Conservation (phyloP, 2,113 vertebrate species). For the Puma concolor region DNA sequence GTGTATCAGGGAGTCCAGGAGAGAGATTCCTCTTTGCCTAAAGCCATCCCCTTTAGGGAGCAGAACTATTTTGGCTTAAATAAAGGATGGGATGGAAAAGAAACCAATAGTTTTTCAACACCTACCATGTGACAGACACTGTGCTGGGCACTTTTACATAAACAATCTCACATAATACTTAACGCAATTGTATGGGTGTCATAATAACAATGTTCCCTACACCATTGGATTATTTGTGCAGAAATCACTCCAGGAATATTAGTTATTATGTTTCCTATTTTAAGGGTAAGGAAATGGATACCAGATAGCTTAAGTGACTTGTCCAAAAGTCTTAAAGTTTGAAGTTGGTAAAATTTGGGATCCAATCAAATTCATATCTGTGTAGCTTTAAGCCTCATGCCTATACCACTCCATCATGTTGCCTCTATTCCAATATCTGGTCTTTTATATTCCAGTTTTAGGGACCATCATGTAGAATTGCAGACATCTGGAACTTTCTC, state of each 20-base stretch:
- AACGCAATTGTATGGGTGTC: not conserved
- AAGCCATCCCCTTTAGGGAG: not conserved
- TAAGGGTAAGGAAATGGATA: not conserved
- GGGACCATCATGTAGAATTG: not conserved
- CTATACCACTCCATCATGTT: not conserved
- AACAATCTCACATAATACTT: not conserved
- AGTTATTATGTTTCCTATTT: constrained; percentile 10
- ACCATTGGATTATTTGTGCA: not conserved
- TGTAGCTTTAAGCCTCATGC: not conserved
- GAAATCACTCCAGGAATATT: constrained; percentile 3
- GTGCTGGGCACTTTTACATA: not conserved
- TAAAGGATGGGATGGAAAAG: not conserved
- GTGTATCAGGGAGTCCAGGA: not conserved
- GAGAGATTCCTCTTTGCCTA: not conserved
- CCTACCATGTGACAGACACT: not conserved
- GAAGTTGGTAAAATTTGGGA: not conserved
- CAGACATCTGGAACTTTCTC: not conserved
- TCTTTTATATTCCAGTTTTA: not conserved
- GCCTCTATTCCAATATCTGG: not conserved
- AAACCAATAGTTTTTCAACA: not conserved
- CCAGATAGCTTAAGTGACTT: not conserved
- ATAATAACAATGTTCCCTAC: not conserved
- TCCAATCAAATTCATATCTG: not conserved
- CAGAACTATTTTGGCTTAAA: constrained; percentile 6
- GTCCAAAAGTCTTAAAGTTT: not conserved